A percentile compares a stretch with the other conserved stretches of the same genome.
These are phyloP conservation scores for Conger conger DNA, from an alignment of 2,113 vertebrate genomes.

Conservation along the genomic window DNA sequence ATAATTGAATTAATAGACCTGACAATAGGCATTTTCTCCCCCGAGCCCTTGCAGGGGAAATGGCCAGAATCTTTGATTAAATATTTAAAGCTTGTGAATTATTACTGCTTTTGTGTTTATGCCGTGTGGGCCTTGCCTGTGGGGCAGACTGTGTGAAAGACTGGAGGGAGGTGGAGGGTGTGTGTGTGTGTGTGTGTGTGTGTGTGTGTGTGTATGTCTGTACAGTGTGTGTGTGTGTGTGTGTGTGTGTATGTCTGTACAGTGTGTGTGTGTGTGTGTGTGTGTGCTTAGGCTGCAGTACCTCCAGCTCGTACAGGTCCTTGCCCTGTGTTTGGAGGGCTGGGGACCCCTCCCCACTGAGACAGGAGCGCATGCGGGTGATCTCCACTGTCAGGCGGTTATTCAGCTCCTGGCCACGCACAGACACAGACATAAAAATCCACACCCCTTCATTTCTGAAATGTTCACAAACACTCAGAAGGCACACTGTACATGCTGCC, in stretches of 20 bases:
- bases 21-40: too few relatives aligned
- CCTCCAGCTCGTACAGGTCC: slow-evolving; percentile 85
- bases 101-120: too few relatives aligned
- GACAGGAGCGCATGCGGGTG: slow-evolving; percentile 69
- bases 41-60: too few relatives aligned
- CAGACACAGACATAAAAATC: neutral
- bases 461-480: too few relatives aligned
- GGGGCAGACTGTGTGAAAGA: too few relatives aligned
- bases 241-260: neutral
- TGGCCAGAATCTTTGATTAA: too few relatives aligned
- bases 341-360: slow-evolving; percentile 71
- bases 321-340: slow-evolving; percentile 72
- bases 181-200: neutral
- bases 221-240: neutral
- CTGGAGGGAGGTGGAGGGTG: neutral
- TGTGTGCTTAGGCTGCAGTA: slow-evolving; percentile 46
- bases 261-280: neutral
- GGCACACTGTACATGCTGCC: too few relatives aligned
- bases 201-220: neutral
- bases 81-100: too few relatives aligned
- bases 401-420: slow-evolving; percentile 75
- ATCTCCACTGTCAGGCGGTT: slow-evolving; percentile 81
- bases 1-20: neutral
- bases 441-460: too few relatives aligned
- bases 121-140: too few relatives aligned